These are phyloP conservation scores for Troides aeacus DNA, from an alignment of 2,888 invertebrate species.

Conservation along the genomic window DNA sequence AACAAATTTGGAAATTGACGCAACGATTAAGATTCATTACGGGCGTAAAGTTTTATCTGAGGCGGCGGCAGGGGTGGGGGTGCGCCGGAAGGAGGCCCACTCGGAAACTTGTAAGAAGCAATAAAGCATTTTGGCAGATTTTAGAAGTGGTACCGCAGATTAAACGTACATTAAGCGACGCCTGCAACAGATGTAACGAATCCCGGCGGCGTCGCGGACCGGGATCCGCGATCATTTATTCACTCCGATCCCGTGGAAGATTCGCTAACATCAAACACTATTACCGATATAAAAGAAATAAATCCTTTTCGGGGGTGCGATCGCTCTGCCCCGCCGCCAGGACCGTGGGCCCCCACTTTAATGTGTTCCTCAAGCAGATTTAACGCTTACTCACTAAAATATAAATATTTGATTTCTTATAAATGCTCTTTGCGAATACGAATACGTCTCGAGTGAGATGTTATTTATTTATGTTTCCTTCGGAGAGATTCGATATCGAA, in stretches of 20 bases:
- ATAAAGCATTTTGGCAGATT: slow-evolving; percentile 79
- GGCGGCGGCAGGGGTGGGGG: slow-evolving; percentile 19
- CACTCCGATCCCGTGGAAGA: slow-evolving; percentile 23
- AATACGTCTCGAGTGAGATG: too few relatives aligned
- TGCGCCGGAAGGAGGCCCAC: slow-evolving; percentile 44
- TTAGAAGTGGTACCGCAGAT: slow-evolving; percentile 67
- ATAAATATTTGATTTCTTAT: slow-evolving; percentile 25
- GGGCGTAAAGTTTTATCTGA: slow-evolving; percentile 76
- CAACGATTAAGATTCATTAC: slow-evolving; percentile 77
- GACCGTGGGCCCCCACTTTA: slow-evolving; percentile 23
- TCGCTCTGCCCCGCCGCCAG: slow-evolving; percentile 12
- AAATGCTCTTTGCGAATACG: not conserved
- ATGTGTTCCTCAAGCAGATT: slow-evolving; percentile 27
- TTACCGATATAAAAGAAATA: slow-evolving; percentile 30
- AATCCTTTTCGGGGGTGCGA: slow-evolving; percentile 24
- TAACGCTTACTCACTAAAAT: slow-evolving; percentile 21
- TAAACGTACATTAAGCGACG: slow-evolving; percentile 73
- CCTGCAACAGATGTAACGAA: slow-evolving; percentile 61
- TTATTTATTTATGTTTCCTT: too few relatives aligned
- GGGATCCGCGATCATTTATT: slow-evolving; percentile 25
- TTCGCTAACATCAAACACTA: slow-evolving; percentile 31
- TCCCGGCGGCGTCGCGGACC: slow-evolving; percentile 31
- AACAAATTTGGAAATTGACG: slow-evolving; percentile 74
- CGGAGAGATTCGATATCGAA: too few relatives aligned
- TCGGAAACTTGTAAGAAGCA: slow-evolving; percentile 68